These are phyloP conservation scores for Sarcophilus harrisii DNA, from an alignment of 2,797 vertebrate species.

Conservation along the genomic window DNA sequence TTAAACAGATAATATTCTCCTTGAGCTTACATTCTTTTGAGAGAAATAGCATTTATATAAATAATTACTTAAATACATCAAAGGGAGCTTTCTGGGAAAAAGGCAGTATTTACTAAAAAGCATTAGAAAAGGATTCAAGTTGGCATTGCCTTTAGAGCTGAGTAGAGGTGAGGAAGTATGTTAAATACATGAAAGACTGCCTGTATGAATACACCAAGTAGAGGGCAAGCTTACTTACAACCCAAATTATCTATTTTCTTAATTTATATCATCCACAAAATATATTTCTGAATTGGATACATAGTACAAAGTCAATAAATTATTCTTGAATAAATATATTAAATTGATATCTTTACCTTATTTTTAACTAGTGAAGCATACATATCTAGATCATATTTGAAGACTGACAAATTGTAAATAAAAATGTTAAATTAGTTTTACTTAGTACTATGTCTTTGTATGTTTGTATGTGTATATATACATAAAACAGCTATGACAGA, in stretches of 20 bases:
- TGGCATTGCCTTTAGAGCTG: not conserved
- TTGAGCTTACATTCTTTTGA: not conserved
- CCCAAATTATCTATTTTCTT: not conserved
- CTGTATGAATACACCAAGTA: not conserved
- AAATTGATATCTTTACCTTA: not conserved
- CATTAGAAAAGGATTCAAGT: not conserved
- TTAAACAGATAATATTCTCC: not conserved
- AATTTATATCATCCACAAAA: not conserved
- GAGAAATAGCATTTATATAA: not conserved
- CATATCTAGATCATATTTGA: not conserved
- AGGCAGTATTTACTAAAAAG: not conserved
- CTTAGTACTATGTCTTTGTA: conserved; percentile 2
- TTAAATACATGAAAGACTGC: not conserved
- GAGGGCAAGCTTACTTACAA: not conserved
- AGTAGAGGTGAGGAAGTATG: not conserved
- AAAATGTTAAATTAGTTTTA: conserved; percentile 41
- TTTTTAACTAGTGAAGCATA: not conserved
- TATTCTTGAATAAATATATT: not conserved
- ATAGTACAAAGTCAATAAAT: not conserved
- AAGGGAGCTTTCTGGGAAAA: not conserved
- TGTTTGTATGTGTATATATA: conserved; percentile 46
- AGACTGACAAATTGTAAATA: conserved; percentile 9
- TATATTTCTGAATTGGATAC: not conserved
- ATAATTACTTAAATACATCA: not conserved
- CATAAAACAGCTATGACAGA: conserved; percentile 61